phyloP scores from a whole-genome alignment of 2,797 vertebrate species.

The Melanotaenia boesemani region DNA sequence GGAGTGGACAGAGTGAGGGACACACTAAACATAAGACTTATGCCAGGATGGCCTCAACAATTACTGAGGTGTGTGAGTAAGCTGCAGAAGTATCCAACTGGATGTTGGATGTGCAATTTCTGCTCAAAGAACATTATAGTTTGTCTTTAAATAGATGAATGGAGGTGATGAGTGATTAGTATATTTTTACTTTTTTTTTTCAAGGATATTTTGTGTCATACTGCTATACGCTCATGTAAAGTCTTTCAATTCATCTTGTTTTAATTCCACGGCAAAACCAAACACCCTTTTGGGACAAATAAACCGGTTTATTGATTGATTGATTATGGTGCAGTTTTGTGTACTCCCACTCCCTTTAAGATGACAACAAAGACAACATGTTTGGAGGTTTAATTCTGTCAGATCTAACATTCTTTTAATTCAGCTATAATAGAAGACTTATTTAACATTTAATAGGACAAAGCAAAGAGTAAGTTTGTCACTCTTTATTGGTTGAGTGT shows the following conservation, averaged over 20 bases:
- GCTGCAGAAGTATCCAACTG: conserved; percentile 13
- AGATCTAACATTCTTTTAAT: not conserved
- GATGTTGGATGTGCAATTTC: conserved; percentile 6
- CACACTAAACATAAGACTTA: conserved; percentile 58
- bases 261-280: conserved; percentile 9
- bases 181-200: not conserved
- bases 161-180: not conserved
- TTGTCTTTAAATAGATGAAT: not conserved
- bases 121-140: not conserved
- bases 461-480: conserved; percentile 9
- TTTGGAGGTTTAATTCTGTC: not conserved
- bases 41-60: conserved; percentile 40
- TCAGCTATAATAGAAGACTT: conserved; percentile 1
- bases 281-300: conserved; percentile 34
- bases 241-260: conserved; percentile 12
- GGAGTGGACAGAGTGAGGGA: conserved; percentile 69
- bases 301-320: conserved; percentile 44
- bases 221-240: not conserved
- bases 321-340: conserved; percentile 26
- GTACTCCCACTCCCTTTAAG: conserved; percentile 16
- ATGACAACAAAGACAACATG: not conserved
- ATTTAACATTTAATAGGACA: conserved; percentile 21
- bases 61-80: conserved; percentile 31
- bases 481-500: conserved; percentile 1
- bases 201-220: not conserved